Evolutionary conservation across 2,888 invertebrate species (phyloP).

Genomic region (Lithosia quadra): DNA sequence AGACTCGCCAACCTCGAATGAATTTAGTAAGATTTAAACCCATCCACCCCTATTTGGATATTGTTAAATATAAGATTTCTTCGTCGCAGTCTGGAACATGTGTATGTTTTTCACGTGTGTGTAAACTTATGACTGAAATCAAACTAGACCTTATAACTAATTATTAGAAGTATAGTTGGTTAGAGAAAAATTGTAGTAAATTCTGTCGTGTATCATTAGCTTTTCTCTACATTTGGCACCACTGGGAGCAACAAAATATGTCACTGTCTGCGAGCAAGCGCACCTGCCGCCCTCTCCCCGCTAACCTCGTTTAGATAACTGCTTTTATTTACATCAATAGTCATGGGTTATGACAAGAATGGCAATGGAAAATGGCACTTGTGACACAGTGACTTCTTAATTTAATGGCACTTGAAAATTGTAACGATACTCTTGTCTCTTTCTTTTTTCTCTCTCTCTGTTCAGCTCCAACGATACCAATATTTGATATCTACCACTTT

Average conservation of each 20-base stretch:
- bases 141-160: background rate
- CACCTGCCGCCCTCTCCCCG: conserved; percentile 52
- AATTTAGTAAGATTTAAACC: too few relatives aligned
- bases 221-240: conserved; percentile 61
- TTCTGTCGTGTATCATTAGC: conserved; percentile 47
- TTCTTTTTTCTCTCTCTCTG: too few relatives aligned
- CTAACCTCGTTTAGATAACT: conserved; percentile 30
- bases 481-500: too few relatives aligned
- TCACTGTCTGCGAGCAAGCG: conserved; percentile 64
- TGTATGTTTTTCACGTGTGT: background rate
- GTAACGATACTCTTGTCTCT: too few relatives aligned
- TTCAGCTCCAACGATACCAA: too few relatives aligned
- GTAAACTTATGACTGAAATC: background rate
- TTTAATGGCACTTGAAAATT: background rate
- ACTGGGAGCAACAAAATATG: conserved; percentile 64
- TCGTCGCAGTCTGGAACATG: too few relatives aligned
- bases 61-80: too few relatives aligned
- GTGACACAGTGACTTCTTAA: background rate
- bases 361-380: background rate
- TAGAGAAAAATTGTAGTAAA: conserved; percentile 35
- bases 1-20: too few relatives aligned
- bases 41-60: too few relatives aligned
- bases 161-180: conserved; percentile 18
- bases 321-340: conserved; percentile 36
- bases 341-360: conserved; percentile 7